These are phyloP conservation scores for Tetrax tetrax DNA, from an alignment of 2,113 vertebrate species.

Conservation along the genomic window DNA sequence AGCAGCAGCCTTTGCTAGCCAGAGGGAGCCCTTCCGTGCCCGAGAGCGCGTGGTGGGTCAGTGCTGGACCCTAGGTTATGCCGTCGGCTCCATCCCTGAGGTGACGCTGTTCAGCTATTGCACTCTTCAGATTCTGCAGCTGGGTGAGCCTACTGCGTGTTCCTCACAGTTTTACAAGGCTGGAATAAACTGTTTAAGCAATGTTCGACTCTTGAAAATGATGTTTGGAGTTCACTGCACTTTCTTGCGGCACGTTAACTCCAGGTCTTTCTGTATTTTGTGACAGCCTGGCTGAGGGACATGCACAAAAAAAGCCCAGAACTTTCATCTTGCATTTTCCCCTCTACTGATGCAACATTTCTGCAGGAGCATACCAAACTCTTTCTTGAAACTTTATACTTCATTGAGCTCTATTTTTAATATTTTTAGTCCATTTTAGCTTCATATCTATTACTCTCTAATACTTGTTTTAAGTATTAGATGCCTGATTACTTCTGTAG, in stretches of 20 bases:
- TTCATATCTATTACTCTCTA: neutral
- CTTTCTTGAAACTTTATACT: neutral
- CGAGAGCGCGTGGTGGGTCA: fast-evolving
- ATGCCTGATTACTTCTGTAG: neutral
- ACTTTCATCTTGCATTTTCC: neutral
- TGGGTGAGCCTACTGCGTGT: neutral
- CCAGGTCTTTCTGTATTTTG: fast-evolving
- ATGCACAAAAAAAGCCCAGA: no score
- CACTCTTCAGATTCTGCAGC: neutral
- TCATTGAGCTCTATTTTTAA: neutral
- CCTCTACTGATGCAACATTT: neutral
- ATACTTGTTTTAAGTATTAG: neutral
- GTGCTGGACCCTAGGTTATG: neutral
- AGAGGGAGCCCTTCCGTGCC: neutral
- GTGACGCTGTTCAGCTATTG: neutral
- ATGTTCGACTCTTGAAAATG: neutral
- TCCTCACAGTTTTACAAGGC: neutral
- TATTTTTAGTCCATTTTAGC: neutral
- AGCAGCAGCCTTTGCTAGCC: neutral
- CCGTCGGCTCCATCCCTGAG: neutral
- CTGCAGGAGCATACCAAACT: neutral
- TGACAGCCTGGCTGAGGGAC: neutral
- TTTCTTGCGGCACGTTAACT: neutral
- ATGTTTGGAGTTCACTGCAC: neutral
- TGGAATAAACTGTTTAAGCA: neutral